Percentiles rank a stretch among this genome's conserved stretches.
Evolutionary conservation across 2,797 vertebrate species (phyloP).

Genomic region (Ataeniobius toweri): DNA sequence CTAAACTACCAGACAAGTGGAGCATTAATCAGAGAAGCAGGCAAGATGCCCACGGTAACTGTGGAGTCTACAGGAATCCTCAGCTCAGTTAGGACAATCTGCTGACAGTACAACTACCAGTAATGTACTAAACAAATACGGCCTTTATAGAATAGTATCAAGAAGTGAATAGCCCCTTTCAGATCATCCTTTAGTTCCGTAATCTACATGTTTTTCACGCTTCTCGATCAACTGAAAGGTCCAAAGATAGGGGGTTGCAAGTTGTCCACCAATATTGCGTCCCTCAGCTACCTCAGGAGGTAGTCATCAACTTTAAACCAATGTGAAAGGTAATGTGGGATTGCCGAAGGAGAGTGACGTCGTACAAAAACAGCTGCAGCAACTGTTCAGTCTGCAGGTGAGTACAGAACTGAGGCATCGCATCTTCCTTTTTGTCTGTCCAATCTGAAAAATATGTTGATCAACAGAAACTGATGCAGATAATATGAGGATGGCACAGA

Average conservation of each 20-base stretch:
- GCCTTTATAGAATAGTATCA: not conserved
- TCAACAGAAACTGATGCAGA: not conserved
- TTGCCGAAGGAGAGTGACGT: not conserved
- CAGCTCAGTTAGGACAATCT: not conserved
- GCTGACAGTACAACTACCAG: not conserved
- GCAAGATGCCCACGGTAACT: not conserved
- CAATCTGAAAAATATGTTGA: not conserved
- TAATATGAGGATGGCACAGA: not conserved
- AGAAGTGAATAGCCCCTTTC: not conserved
- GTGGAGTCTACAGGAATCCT: not conserved
- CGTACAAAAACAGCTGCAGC: not conserved
- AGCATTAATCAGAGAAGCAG: not conserved
- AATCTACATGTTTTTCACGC: not conserved
- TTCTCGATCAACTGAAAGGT: not conserved
- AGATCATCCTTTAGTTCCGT: not conserved
- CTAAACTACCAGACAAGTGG: not conserved
- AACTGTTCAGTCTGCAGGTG: not conserved
- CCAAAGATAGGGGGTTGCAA: not conserved
- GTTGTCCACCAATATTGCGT: not conserved
- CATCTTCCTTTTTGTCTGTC: not conserved
- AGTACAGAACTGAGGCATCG: not conserved
- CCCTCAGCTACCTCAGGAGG: not conserved
- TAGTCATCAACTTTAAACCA: not conserved
- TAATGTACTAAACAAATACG: not conserved
- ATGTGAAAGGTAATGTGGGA: not conserved